Percentiles rank a stretch among this genome's conserved stretches.
Evolutionary conservation across 1,140 invertebrate genomes (phyloP).

Genomic region (Argopecten irradians): DNA sequence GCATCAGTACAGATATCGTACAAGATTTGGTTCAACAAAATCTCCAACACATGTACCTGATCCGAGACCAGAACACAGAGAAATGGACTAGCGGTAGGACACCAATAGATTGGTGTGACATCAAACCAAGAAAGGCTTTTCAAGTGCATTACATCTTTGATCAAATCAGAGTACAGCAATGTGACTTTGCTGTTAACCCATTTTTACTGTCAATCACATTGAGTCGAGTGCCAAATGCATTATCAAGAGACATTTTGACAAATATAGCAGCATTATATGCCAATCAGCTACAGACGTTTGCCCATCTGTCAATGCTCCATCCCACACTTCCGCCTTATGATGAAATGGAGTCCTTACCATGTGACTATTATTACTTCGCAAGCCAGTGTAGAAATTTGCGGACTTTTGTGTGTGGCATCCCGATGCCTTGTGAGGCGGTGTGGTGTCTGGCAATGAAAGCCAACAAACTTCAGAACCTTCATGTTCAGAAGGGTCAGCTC

Average conservation of each 20-base stretch:
- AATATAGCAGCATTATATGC: slow-evolving; percentile 38
- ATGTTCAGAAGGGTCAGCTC: not conserved
- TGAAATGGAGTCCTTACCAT: slow-evolving; percentile 40
- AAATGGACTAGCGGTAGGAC: slow-evolving; percentile 12
- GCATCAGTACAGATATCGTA: slow-evolving; percentile 29
- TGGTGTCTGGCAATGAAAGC: slow-evolving; percentile 43
- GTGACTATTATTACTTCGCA: slow-evolving; percentile 43
- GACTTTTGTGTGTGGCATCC: slow-evolving; percentile 34
- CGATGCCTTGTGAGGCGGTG: slow-evolving; percentile 37
- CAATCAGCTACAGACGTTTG: slow-evolving; percentile 32
- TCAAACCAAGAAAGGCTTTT: slow-evolving; percentile 8
- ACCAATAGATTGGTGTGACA: not conserved
- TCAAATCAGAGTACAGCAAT: slow-evolving; percentile 27
- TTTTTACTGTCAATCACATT: slow-evolving; percentile 38
- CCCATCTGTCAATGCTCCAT: slow-evolving; percentile 41
- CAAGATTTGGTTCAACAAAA: slow-evolving; percentile 28
- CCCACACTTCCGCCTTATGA: slow-evolving; percentile 38
- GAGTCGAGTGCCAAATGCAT: slow-evolving; percentile 29
- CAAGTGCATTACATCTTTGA: slow-evolving; percentile 39
- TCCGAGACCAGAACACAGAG: slow-evolving; percentile 32
- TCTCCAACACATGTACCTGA: slow-evolving; percentile 26
- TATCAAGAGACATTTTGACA: slow-evolving; percentile 38
- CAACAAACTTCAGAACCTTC: slow-evolving; percentile 3
- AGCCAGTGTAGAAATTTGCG: slow-evolving; percentile 33
- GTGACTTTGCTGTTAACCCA: slow-evolving; percentile 30